These are phyloP conservation scores for Ceyx erithaca DNA, from an alignment of 2,797 vertebrate species.

Conservation along the genomic window DNA sequence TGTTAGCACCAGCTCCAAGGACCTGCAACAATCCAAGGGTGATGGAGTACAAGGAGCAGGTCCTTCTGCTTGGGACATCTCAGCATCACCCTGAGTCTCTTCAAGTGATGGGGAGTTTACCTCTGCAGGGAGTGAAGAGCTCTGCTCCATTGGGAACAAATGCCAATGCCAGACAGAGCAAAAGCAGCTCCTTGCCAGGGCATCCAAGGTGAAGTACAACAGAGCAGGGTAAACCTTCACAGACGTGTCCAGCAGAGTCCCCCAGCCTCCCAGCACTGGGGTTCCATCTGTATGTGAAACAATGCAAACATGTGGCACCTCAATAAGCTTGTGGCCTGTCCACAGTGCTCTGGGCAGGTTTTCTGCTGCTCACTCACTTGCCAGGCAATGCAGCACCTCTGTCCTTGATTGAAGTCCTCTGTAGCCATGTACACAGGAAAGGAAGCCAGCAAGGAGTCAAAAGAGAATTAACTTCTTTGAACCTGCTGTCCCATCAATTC, in stretches of 20 bases:
- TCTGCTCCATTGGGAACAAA: background rate
- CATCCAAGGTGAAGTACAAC: accelerated
- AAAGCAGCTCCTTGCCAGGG: background rate
- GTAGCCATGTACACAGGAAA: background rate
- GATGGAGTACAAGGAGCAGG: background rate
- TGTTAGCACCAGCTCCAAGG: background rate
- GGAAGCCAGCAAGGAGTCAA: background rate
- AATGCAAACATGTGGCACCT: background rate
- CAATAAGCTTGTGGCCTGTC: accelerated
- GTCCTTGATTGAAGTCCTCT: background rate
- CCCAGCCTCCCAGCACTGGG: accelerated
- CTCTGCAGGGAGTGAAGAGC: background rate
- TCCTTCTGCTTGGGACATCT: background rate
- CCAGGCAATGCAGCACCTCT: background rate
- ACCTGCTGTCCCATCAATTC: accelerated
- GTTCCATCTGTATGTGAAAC: background rate
- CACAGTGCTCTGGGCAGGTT: accelerated
- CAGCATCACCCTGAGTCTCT: background rate
- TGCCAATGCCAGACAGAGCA: background rate
- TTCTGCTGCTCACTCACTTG: background rate
- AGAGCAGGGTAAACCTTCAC: background rate
- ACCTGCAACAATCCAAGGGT: background rate
- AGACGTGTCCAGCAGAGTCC: background rate
- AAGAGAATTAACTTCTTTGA: background rate
- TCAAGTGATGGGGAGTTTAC: accelerated